These are phyloP conservation scores for Octopus sinensis DNA, from an alignment of 1,140 invertebrate species.

Conservation along the genomic window DNA sequence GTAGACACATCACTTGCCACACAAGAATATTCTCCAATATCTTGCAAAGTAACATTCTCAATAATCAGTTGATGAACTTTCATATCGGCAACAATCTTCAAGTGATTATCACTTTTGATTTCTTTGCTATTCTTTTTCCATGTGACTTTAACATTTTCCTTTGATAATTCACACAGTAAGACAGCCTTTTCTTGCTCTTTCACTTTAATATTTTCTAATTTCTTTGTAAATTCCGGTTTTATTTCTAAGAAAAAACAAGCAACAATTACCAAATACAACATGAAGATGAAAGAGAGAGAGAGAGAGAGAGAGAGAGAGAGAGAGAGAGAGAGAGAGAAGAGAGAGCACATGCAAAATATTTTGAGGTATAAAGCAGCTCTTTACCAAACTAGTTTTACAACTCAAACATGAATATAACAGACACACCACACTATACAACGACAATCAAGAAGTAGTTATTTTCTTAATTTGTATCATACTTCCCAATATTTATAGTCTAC, in stretches of 20 bases:
- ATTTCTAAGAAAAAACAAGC: background rate
- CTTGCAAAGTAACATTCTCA: background rate
- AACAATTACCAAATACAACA: background rate
- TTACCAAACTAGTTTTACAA: too few species aligned
- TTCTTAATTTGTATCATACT: too few species aligned
- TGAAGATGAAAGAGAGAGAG: background rate
- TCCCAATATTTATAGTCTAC: too few species aligned
- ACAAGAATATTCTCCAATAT: background rate
- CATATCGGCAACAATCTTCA: background rate
- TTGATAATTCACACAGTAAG: background rate
- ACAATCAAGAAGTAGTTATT: too few species aligned
- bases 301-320: too few species aligned
- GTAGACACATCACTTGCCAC: background rate
- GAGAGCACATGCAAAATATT: too few species aligned
- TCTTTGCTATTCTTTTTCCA: too few species aligned
- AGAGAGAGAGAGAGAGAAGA: too few species aligned
- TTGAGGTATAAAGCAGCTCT: too few species aligned
- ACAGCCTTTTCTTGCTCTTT: background rate
- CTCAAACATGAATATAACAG: too few species aligned
- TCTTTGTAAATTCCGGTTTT: background rate
- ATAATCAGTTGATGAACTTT: slow-evolving; percentile 2
- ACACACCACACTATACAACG: too few species aligned
- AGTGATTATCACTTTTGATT: too few species aligned
- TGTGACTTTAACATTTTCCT: background rate
- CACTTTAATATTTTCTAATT: background rate